These are phyloP conservation scores for Eunapius fragilis DNA, from an alignment of 37 sponge, comb jelly and placozoan genomes.

Conservation along the genomic window DNA sequence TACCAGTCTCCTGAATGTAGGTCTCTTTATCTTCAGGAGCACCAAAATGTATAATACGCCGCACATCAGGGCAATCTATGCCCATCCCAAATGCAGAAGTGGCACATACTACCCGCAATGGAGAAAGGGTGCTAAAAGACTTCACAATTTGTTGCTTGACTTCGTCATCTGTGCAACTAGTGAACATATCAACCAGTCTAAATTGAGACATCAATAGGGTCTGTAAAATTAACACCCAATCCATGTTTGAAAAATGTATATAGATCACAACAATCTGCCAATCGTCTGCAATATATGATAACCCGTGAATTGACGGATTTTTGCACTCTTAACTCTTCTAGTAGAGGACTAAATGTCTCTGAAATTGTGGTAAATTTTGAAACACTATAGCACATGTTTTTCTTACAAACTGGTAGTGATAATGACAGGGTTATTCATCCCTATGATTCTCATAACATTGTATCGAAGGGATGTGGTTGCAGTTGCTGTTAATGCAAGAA, in stretches of 20 bases:
- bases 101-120: constrained; percentile 4
- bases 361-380: not conserved
- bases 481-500: not conserved
- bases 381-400: not conserved
- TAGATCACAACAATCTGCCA: not conserved
- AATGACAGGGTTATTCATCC: not conserved
- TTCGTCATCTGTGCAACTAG: constrained; percentile 32
- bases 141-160: not conserved
- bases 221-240: constrained; percentile 13
- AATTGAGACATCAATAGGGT: constrained; percentile 25
- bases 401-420: not conserved
- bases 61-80: constrained; percentile 34
- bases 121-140: not conserved
- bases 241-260: constrained; percentile 11
- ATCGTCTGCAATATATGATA: not conserved
- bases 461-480: not conserved
- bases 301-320: not conserved
- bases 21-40: constrained; percentile 23
- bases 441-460: not conserved
- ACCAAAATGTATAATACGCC: constrained; percentile 30
- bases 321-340: not conserved
- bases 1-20: constrained; percentile 45
- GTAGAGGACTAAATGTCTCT: not conserved
- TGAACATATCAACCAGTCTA: constrained; percentile 43
- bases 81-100: constrained; percentile 60